phyloP scores from a whole-genome alignment of 2,888 invertebrate genomes.

The Eupithecia abbreviata region DNA sequence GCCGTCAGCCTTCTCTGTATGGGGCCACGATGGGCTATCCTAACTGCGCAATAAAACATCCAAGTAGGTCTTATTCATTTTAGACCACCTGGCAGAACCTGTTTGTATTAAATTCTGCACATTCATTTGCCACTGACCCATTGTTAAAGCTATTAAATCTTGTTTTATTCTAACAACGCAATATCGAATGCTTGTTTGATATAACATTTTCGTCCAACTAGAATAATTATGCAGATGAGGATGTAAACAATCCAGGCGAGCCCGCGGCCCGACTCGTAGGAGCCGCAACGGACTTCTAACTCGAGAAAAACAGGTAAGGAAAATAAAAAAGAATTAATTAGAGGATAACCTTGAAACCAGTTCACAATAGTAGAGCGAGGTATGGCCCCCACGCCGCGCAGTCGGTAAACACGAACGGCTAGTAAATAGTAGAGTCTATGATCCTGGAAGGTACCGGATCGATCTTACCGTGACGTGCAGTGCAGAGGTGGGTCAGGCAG shows the following conservation, averaged over 20 bases:
- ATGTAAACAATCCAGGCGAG: conserved; percentile 39
- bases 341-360: conserved; percentile 45
- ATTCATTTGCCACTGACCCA: conserved; percentile 45
- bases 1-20: conserved; percentile 35
- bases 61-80: conserved; percentile 42
- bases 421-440: conserved; percentile 21
- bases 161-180: conserved; percentile 41
- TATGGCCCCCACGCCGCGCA: conserved; percentile 41
- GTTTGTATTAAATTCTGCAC: conserved; percentile 45
- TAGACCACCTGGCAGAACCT: conserved; percentile 47
- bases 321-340: conserved; percentile 45
- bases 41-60: conserved; percentile 42
- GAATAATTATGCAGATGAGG: conserved; percentile 44
- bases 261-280: conserved; percentile 25
- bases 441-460: conserved; percentile 28
- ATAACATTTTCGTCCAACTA: conserved; percentile 35
- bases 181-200: conserved; percentile 32
- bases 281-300: conserved; percentile 24
- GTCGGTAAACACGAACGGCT: conserved; percentile 43
- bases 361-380: conserved; percentile 43
- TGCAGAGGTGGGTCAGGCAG: conserved; percentile 45
- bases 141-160: conserved; percentile 45
- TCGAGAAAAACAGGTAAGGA: conserved; percentile 36
- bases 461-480: conserved; percentile 44
- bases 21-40: conserved; percentile 43